Conservation (phyloP, 30 jellyfish, hydroid and myxozoan genomes). For the Pseudorhiza aurosa region DNA sequence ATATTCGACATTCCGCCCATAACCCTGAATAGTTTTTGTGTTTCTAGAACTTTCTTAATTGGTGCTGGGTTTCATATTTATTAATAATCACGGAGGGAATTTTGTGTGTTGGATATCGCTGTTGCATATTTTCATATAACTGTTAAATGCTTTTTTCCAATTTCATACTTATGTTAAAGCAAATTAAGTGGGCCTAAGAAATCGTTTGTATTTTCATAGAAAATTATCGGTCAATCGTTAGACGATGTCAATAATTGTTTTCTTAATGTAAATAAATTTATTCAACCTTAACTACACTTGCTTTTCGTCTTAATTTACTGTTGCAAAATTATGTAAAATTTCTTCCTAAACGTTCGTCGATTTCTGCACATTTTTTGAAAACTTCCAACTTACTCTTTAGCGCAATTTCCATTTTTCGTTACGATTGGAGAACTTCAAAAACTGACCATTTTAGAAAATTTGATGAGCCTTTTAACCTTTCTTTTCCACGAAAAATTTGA, state of each 20-base stretch:
- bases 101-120: not conserved
- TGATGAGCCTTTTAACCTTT: not conserved
- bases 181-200: not conserved
- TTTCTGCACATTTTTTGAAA: no score
- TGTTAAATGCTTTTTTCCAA: not conserved
- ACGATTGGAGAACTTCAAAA: not conserved
- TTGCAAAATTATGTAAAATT: not conserved
- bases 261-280: slow-evolving; percentile 20
- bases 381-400: not conserved
- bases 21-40: no score
- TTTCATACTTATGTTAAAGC: not conserved
- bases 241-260: slow-evolving; percentile 46
- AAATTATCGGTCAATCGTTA: slow-evolving; percentile 11
- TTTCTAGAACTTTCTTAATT: no score
- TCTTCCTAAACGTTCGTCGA: no score
- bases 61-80: no score
- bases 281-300: slow-evolving; percentile 7
- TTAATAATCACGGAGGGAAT: not conserved
- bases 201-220: slow-evolving; percentile 1
- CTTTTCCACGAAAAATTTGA: not conserved
- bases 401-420: not conserved
- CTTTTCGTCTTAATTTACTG: not conserved
- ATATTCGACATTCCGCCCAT: no score
- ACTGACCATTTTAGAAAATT: not conserved
- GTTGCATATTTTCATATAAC: not conserved